Evolutionary conservation across 2,797 vertebrate genomes (phyloP), one percentile per base, ranked within the genome.

Genomic region (Fundulus diaphanus): DNA sequence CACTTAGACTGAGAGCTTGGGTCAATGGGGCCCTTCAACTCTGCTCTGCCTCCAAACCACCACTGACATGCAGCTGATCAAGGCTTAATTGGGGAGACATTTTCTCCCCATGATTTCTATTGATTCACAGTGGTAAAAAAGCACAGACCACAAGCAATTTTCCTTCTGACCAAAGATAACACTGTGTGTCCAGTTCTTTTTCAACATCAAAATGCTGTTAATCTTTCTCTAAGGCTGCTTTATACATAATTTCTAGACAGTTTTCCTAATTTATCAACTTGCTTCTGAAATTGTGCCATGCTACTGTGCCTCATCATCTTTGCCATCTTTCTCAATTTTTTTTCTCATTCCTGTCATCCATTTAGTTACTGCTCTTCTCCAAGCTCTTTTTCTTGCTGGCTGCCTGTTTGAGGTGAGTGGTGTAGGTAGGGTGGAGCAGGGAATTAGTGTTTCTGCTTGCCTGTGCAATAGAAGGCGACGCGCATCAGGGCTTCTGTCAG

Each of bases 91-190:
- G 97, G 96, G 94, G 94, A 96, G 96, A 96, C 96, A 96, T 98
- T 99, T 98, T 98, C 97, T 97, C 94, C 88, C 94, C 82, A 96
- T 97, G 97, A 99, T 97, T 97, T 95, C 95, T 97, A 97, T 98
- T 94, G 97, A 98, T 96, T 96, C 95, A 93, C 92, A 81, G 93
- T 81, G 79, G 80, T 94, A 91, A 94, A 94, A 94, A 94, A 95
- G 16, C 31, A 20, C 94, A 94, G 90, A 95, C 96, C 97, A 95
- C 93, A 94, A 96, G 95, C 93, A 83, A 94, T 94, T 92, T 92
- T 94, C 94, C 96, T 95, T 94, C 95, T 90, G 70, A 94, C 93
- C 96, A 95, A 92, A 95, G 95, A 96, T 56, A 96, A 96, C 94
- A n/a, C n/a, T n/a, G n/a, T 82, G 78, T 92, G 80, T 84, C 85